phyloP scores from a whole-genome alignment of 64 coral and sea anemone species.

The Montipora capricornis region DNA sequence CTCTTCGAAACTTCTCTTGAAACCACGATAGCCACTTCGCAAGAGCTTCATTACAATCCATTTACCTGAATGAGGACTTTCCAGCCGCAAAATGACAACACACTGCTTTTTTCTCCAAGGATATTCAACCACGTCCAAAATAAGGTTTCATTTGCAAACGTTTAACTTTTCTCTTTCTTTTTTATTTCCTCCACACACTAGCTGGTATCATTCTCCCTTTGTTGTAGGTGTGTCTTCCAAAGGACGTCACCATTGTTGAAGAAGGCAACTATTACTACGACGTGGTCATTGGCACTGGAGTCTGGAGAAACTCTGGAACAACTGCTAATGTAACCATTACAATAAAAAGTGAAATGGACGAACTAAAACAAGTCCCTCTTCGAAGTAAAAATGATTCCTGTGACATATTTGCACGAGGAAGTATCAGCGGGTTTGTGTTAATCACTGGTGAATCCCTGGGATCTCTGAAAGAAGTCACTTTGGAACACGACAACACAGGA shows the following conservation, averaged over 20 bases:
- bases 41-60: no score
- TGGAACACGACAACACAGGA: constrained; percentile 50
- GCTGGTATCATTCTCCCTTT: background rate
- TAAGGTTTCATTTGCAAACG: no score
- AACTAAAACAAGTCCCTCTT: background rate
- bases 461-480: constrained; percentile 19
- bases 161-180: no score
- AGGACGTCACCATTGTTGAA: background rate
- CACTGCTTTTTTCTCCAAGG: no score
- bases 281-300: constrained; percentile 22
- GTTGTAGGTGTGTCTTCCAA: background rate
- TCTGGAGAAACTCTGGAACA: constrained; percentile 42
- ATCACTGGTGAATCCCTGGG: constrained; percentile 10
- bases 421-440: constrained; percentile 32
- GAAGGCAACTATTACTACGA: constrained; percentile 21
- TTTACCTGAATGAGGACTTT: no score
- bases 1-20: no score
- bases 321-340: constrained; percentile 21
- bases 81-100: no score
- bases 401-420: constrained; percentile 29
- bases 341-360: background rate
- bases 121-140: no score
- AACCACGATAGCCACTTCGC: no score
- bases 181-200: no score
- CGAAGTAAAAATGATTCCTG: background rate